Conservation (phyloP, 2,888 invertebrate species). For the Anagyrus pseudococci region DNA sequence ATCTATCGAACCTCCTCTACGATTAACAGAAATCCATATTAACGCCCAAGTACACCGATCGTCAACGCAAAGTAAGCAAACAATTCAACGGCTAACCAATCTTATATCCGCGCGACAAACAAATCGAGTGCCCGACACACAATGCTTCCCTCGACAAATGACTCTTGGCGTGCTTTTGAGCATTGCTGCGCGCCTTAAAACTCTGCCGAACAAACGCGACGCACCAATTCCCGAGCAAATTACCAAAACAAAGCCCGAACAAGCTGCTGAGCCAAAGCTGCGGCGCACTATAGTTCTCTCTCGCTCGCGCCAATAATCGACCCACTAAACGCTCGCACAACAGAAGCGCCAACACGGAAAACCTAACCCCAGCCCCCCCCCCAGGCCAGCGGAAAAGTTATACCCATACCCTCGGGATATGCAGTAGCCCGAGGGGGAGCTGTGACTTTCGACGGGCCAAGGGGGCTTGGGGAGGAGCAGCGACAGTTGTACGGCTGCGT, state of each 20-base stretch:
- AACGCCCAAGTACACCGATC: too few relatives aligned
- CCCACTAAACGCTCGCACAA: background rate
- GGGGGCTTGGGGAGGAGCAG: slow-evolving; percentile 7
- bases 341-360: background rate
- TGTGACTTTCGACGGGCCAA: background rate
- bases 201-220: background rate
- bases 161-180: too few relatives aligned
- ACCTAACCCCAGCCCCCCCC: background rate
- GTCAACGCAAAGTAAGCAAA: too few relatives aligned
- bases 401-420: background rate
- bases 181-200: background rate
- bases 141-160: too few relatives aligned
- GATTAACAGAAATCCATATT: too few relatives aligned
- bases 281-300: background rate
- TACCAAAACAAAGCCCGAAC: background rate
- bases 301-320: background rate
- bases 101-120: too few relatives aligned
- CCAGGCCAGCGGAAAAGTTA: background rate
- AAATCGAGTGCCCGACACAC: too few relatives aligned
- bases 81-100: too few relatives aligned
- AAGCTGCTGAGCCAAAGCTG: background rate
- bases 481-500: slow-evolving; percentile 39
- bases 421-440: background rate
- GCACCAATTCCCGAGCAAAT: background rate
- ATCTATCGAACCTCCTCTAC: too few relatives aligned